Evolutionary conservation across 2,113 vertebrate species (phyloP).

Genomic region (Pogonocichla stellata): DNA sequence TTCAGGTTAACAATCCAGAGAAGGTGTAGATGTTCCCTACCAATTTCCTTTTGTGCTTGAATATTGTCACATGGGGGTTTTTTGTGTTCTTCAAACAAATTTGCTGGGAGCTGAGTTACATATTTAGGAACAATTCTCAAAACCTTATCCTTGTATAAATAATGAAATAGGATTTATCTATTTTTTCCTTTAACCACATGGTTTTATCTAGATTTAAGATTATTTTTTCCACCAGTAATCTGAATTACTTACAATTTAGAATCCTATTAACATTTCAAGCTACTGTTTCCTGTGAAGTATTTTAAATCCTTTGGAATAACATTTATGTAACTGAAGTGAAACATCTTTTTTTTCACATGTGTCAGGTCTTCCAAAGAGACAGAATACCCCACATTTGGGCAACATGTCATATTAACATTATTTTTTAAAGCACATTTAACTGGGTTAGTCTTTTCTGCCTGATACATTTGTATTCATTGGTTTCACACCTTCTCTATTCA

Average conservation of each 20-base stretch:
- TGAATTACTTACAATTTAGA: background rate
- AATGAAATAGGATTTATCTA: background rate
- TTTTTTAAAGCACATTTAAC: constrained; percentile 6
- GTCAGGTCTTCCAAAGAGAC: background rate
- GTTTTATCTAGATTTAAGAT: background rate
- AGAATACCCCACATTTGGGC: background rate
- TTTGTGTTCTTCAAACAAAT: background rate
- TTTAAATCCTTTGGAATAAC: constrained; percentile 46
- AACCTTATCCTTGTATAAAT: background rate
- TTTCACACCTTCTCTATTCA: background rate
- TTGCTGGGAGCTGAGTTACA: background rate
- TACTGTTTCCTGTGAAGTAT: background rate
- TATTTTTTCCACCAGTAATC: background rate
- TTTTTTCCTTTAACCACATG: background rate
- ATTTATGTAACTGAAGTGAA: constrained; percentile 6
- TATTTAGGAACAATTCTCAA: background rate
- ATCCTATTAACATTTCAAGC: background rate
- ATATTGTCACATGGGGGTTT: background rate
- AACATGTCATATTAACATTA: background rate
- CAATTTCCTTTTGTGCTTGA: background rate
- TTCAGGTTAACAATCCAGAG: background rate
- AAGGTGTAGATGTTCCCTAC: background rate
- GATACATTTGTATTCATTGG: background rate
- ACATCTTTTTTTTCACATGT: constrained; percentile 44
- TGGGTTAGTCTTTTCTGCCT: background rate